Evolutionary conservation across 2,113 vertebrate species (phyloP).

Genomic region (Phodopus roborovskii): DNA sequence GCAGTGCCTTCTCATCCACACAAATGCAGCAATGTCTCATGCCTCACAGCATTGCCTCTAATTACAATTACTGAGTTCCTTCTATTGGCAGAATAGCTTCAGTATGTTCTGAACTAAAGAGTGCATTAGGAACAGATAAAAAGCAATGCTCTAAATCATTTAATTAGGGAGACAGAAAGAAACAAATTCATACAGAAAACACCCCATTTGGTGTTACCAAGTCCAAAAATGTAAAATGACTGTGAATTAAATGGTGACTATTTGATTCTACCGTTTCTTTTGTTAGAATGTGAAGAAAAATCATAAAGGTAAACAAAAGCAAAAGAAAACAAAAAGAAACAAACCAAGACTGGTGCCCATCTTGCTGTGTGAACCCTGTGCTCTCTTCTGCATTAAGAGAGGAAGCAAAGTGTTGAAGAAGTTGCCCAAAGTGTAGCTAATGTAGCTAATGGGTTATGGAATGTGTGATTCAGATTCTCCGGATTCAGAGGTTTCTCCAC

Average conservation of each 20-base stretch:
- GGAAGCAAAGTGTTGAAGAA: neutral
- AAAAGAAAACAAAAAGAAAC: too few species aligned
- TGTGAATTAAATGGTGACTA: neutral
- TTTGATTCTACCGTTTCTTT: conserved; percentile 39
- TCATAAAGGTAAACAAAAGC: neutral
- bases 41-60: neutral
- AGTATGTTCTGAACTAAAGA: neutral
- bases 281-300: neutral
- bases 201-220: neutral
- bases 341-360: neutral
- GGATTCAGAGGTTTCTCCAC: neutral
- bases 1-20: neutral
- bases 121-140: neutral
- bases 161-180: neutral
- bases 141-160: neutral
- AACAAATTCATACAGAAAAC: neutral
- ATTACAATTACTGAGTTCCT: neutral
- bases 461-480: neutral
- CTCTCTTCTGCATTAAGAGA: neutral
- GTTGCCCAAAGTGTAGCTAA: neutral
- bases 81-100: neutral
- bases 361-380: neutral
- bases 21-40: neutral
- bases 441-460: neutral
- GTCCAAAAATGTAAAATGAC: neutral